A percentile compares a stretch with the other conserved stretches of the same genome.
phyloP scores from a whole-genome alignment of 2,113 vertebrate species.

The Bos indicus region DNA sequence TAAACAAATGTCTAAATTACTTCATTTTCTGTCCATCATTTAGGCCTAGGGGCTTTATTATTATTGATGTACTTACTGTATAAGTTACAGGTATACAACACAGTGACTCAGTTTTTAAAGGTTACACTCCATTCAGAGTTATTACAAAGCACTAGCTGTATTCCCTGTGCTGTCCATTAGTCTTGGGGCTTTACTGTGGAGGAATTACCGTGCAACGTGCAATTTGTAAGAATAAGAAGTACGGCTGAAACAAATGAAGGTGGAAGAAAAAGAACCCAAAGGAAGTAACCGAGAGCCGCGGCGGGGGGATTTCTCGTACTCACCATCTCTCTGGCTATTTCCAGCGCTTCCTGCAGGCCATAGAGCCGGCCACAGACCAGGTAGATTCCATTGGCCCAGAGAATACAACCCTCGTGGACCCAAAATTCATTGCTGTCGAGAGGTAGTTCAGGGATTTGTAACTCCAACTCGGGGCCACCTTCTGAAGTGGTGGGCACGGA shows the following conservation, averaged over 20 bases:
- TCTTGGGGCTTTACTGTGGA: background rate
- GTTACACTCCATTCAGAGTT: background rate
- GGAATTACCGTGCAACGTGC: background rate
- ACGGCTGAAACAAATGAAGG: background rate
- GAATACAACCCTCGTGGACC: conserved; percentile 97
- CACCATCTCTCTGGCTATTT: conserved; percentile 97
- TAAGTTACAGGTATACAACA: background rate
- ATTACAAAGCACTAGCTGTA: background rate
- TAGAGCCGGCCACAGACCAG: conserved; percentile 97
- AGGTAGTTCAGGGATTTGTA: conserved; percentile 98
- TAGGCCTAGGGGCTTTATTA: background rate
- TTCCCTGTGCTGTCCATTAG: background rate
- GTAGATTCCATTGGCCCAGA: conserved; percentile 98
- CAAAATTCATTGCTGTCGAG: conserved; percentile 99
- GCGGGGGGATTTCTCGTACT: conserved; percentile 73
- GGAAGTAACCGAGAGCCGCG: background rate
- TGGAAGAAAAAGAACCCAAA: background rate
- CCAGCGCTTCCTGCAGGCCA: conserved; percentile 97
- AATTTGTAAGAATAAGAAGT: background rate
- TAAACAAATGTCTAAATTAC: background rate
- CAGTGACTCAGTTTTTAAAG: background rate
- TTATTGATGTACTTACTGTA: background rate
- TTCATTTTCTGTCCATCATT: background rate
- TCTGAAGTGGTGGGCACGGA: conserved; percentile 86
- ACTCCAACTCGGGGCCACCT: conserved; percentile 90